Base-by-base conservation (phyloP, 2,888 invertebrate genomes). In the Phytoseiulus persimilis region DNA sequence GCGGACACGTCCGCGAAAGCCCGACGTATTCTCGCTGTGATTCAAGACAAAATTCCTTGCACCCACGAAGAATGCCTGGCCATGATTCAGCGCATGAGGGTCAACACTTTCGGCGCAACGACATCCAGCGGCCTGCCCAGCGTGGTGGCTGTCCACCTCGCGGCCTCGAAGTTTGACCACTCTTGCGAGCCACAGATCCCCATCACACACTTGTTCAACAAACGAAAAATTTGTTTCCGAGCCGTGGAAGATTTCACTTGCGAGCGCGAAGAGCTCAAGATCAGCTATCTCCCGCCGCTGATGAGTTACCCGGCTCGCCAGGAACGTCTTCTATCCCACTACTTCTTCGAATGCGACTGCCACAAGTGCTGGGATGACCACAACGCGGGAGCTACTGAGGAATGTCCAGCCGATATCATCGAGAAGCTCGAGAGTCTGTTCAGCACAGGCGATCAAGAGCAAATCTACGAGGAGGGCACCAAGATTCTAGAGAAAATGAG, bases 191-290 rank as follows among this genome's bases (percentile, higher is more conserved):
- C 87, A 0, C 39, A 87, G n/a, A 28, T 87, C 11, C 87, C 87
- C n/a, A 33, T 87, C n/a, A 87, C 87, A 0, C 87, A 87, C 18
- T 23, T 87, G 11, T 87, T 87, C 33, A 45, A 87, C 45, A 45
- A 45, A 14, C 87, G 87, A 28, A 87, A 87, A 32, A 87, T 87
- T 87, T 39, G 39, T 28, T 87, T 87, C 45, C 32, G 87, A 0
- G 87, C 87, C 14, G 39, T 87, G 5, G 87, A 87, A 87, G 87
- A 87, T 32, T 87, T 87, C 87, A 87, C 87, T 14, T 87, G 87
- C 39, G 87, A 87, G 45, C 87, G 87, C 45, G 87, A 87, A 6
- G 39, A 87, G 14, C 23, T 87, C 28, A 33, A 45, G 6, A 87
- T 87, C 11, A 87, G 32, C 31, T 87, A 87, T 45, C 23, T 87